Evolutionary conservation across 1,140 invertebrate species (phyloP).

Genomic region (Plectus sambesii): DNA sequence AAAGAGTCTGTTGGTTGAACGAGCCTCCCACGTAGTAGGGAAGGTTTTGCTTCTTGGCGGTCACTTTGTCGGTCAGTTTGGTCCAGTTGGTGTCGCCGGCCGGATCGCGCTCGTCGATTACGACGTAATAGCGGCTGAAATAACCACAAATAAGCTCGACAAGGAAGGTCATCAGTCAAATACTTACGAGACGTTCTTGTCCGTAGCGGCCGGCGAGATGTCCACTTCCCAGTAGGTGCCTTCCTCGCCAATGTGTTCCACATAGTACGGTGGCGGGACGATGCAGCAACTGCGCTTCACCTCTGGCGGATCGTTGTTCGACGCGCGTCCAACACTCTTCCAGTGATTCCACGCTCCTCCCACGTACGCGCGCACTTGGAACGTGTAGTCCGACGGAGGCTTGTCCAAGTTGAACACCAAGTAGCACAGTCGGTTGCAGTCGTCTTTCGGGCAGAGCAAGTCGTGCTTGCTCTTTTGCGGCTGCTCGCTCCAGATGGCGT

Average conservation of each 20-base stretch:
- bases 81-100: conserved; percentile 46
- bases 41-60: conserved; percentile 35
- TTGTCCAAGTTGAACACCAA: conserved; percentile 43
- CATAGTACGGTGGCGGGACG: conserved; percentile 43
- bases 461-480: conserved; percentile 24
- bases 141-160: conserved; percentile 4
- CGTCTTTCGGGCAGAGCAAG: conserved; percentile 42
- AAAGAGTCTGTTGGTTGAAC: conserved; percentile 35
- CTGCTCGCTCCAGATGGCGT: conserved; percentile 36
- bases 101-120: conserved; percentile 43
- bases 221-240: conserved; percentile 41
- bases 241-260: conserved; percentile 36
- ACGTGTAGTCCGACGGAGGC: conserved; percentile 35
- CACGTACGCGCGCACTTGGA: conserved; percentile 44
- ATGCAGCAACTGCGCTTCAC: conserved; percentile 41
- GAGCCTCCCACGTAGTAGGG: conserved; percentile 45
- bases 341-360: conserved; percentile 43
- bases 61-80: conserved; percentile 42
- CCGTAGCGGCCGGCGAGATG: conserved; percentile 38
- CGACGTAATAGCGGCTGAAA: conserved; percentile 42
- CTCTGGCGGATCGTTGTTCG: conserved; percentile 32
- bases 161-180: conserved; percentile 12
- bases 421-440: conserved; percentile 38
- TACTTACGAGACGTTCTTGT: conserved; percentile 42
- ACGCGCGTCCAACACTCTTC: conserved; percentile 35